phyloP scores from a whole-genome alignment of 2,113 vertebrate genomes.

The Macquaria australasica region DNA sequence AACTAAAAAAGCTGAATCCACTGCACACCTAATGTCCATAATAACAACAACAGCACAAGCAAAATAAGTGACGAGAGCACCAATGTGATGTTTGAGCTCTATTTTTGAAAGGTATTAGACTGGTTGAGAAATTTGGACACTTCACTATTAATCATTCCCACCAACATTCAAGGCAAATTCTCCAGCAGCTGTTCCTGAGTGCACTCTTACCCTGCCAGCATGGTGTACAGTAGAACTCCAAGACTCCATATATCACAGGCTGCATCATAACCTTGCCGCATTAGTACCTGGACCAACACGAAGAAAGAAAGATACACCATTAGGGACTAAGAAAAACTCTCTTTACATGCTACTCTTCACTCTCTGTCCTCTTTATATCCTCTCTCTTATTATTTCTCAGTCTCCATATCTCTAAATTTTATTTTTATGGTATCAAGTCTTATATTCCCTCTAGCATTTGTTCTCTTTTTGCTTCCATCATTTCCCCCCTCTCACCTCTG shows the following conservation, averaged over 20 bases:
- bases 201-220: constrained; percentile 84
- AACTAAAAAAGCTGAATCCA: neutral
- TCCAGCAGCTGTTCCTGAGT: neutral
- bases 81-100: neutral
- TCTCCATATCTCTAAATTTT: neutral
- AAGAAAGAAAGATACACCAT: constrained; percentile 17
- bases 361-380: neutral
- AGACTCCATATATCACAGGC: constrained; percentile 89
- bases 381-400: neutral
- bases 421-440: too few relatives aligned
- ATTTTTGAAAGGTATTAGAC: neutral
- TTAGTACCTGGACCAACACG: constrained; percentile 81
- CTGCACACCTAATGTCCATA: neutral
- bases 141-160: neutral
- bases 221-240: constrained; percentile 86
- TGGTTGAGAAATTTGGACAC: neutral
- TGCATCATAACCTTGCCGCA: constrained; percentile 87
- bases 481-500: constrained; percentile 87
- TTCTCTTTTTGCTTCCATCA: neutral
- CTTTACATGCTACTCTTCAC: neutral
- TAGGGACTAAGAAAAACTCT: neutral
- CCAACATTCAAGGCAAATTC: neutral
- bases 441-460: neutral
- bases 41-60: neutral
- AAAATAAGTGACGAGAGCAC: neutral